Conservation (phyloP, 2,797 vertebrate species). For the Pyrocephalus nanus region DNA sequence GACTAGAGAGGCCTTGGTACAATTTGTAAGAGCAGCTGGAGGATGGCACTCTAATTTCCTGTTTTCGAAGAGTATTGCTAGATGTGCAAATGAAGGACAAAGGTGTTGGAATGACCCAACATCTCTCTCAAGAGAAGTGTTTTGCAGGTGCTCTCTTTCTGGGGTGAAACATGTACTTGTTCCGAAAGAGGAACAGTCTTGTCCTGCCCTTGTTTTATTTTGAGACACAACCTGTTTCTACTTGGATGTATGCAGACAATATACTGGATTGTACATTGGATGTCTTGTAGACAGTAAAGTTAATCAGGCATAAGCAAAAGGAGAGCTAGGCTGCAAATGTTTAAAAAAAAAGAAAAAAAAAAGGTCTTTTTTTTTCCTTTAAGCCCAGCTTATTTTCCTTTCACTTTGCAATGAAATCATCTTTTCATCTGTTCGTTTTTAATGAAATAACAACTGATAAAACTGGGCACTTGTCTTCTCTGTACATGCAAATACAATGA, state of each 20-base stretch:
- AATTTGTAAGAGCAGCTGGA: slow-evolving; percentile 1
- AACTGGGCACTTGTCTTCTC: neutral
- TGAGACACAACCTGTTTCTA: neutral
- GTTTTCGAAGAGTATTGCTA: neutral
- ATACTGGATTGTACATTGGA: no score
- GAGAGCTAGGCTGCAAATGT: neutral
- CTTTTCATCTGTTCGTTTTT: neutral
- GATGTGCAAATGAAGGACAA: neutral
- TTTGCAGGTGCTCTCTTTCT: neutral
- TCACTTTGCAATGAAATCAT: neutral
- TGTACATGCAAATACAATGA: neutral
- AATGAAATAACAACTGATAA: neutral
- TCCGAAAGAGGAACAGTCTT: neutral
- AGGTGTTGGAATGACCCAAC: neutral
- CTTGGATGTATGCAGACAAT: neutral
- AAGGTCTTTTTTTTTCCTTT: neutral
- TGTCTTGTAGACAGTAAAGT: neutral
- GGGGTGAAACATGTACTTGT: neutral
- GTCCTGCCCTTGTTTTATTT: neutral
- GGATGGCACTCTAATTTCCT: neutral
- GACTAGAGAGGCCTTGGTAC: neutral
- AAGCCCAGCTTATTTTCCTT: neutral
- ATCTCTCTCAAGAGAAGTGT: neutral
- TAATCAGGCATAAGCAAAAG: neutral
- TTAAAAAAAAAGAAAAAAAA: neutral